Evolutionary conservation across 2,888 invertebrate genomes (phyloP), one percentile per base, ranked within the genome.

Genomic region (Exephanes ischioxanthus): DNA sequence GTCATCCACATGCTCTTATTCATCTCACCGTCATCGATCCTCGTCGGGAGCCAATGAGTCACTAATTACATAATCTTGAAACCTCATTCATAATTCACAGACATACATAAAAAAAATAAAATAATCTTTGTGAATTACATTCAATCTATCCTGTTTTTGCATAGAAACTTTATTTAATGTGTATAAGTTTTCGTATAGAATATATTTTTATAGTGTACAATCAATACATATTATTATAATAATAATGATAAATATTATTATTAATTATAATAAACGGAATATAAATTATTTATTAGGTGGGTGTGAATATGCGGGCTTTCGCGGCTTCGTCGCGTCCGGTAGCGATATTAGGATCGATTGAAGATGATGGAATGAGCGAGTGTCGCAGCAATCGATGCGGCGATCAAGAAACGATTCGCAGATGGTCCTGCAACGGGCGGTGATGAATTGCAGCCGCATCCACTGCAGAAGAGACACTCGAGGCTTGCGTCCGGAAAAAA

Each of bases 391-490:
- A 80, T 51, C 26, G 72, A 78, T 7, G 68, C 19, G 30, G 71
- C 37, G 6, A 86, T 71, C 71, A 86, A 53, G 53, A 72, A 84
- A 77, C 73, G 85, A 53, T 83, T 53, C 63, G 26, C 51, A 26
- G 73, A 45, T 22, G 70, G 67, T 22, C 70, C 41, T 16, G 67
- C 63, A n/a, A 48, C 70, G 16, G 61, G 72, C 30, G 75, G 72
- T 41, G 89, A 88, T 78, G 83, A 67, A 75, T 92, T 92, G 80
- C 92, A 92, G 55, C 88, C 90, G 75, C 92, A 85, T n/a, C 84
- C 84, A 2, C 90, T 80, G 84, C 92, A 92, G 71, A 91, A 92
- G 41, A 80, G 88, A 80, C 92, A 92, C 71, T 88, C 86, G 80
- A 91, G 80, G 67, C 37, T 87, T 11, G 92, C 90, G 4, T 89